These are phyloP conservation scores for Zootoca vivipara DNA, from an alignment of 2,113 vertebrate genomes.

Conservation along the genomic window DNA sequence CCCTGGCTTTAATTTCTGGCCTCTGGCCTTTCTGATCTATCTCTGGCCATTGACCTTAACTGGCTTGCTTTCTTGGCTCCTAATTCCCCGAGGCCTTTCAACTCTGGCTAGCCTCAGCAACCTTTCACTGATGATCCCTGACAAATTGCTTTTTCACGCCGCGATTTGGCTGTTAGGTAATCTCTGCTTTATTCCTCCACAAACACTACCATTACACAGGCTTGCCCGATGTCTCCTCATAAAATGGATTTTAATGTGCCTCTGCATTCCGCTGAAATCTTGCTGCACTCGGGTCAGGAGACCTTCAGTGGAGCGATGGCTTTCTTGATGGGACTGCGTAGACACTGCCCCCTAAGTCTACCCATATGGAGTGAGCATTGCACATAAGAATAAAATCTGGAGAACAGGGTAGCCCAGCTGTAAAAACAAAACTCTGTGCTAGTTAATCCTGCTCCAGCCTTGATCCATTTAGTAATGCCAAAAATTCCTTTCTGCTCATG, in stretches of 20 bases:
- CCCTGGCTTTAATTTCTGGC: not conserved
- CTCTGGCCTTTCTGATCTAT: not conserved
- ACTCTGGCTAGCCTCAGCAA: not conserved
- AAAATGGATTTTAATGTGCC: not conserved
- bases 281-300: not conserved
- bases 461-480: rapidly evolving
- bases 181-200: constrained; percentile 22
- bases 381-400: not conserved
- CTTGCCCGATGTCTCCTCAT: constrained; percentile 23
- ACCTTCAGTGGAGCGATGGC: not conserved
- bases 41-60: not conserved
- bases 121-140: not conserved
- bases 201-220: not conserved
- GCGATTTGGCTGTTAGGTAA: not conserved
- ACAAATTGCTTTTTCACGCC: not conserved
- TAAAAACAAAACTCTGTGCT: constrained; percentile 29
- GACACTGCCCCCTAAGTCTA: not conserved
- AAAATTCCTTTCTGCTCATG: not conserved
- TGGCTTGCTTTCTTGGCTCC: not conserved
- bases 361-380: not conserved
- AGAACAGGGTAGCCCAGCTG: constrained; percentile 9
- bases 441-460: not conserved
- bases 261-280: constrained; percentile 25
- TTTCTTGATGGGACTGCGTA: not conserved
- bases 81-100: constrained; percentile 3